These are phyloP conservation scores for Rhagonycha fulva DNA, from an alignment of 2,888 invertebrate genomes.

Conservation along the genomic window DNA sequence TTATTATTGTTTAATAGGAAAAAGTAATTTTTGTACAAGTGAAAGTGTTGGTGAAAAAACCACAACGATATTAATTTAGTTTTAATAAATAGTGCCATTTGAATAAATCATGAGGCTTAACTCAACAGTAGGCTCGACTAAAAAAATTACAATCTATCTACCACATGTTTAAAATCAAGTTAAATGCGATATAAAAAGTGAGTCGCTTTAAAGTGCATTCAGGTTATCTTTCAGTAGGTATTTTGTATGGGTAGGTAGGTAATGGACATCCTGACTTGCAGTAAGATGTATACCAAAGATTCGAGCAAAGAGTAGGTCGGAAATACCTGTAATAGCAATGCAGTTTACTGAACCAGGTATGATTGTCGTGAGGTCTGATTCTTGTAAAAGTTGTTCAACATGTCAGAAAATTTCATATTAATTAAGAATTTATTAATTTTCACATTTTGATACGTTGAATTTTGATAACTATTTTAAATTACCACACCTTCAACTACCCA, in stretches of 20 bases:
- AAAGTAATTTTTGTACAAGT: neutral
- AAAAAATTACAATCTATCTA: neutral
- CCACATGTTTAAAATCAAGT: neutral
- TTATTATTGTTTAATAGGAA: neutral
- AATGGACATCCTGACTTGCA: conserved; percentile 16
- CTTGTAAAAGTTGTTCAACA: conserved; percentile 21
- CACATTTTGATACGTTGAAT: neutral
- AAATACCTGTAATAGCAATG: conserved; percentile 20
- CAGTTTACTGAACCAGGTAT: conserved; percentile 22
- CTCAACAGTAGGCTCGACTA: neutral
- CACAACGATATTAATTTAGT: neutral
- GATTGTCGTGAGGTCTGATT: neutral
- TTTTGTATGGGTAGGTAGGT: conserved; percentile 8
- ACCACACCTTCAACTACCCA: neutral
- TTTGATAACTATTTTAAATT: neutral
- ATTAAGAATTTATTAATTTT: neutral
- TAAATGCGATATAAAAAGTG: neutral
- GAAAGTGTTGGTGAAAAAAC: neutral
- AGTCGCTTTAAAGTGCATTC: neutral
- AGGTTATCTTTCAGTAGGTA: neutral
- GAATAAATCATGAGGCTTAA: neutral
- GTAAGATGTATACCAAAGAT: conserved; percentile 17
- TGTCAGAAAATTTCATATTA: neutral
- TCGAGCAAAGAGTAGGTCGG: conserved; percentile 19
- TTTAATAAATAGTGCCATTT: neutral